Conservation (phyloP, 2,888 invertebrate genomes). For the Flexamia atlantica region DNA sequence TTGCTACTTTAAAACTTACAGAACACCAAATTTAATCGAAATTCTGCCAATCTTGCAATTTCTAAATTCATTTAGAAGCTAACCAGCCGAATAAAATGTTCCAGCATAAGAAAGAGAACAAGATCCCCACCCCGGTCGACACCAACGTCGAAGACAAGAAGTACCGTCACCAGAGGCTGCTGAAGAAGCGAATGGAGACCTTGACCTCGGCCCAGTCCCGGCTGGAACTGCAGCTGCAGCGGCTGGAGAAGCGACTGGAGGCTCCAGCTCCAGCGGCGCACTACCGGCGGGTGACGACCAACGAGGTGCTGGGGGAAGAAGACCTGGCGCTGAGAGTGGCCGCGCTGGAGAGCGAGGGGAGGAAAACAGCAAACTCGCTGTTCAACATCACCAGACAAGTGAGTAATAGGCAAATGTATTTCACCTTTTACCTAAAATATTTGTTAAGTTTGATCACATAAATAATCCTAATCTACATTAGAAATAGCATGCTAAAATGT, state of each 20-base stretch:
- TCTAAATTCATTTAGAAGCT: too few relatives aligned
- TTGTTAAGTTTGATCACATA: too few relatives aligned
- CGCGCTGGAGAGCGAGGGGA: slow-evolving; percentile 69
- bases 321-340: slow-evolving; percentile 54
- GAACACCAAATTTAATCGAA: too few relatives aligned
- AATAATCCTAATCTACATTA: too few relatives aligned
- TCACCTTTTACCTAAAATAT: too few relatives aligned
- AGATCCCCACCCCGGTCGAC: not conserved
- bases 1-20: too few relatives aligned
- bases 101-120: slow-evolving; percentile 30
- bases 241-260: slow-evolving; percentile 58
- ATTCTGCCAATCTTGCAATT: too few relatives aligned
- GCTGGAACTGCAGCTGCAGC: slow-evolving; percentile 49
- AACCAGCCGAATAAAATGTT: too few relatives aligned
- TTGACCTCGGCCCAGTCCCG: slow-evolving; percentile 24
- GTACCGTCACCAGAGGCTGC: slow-evolving; percentile 60
- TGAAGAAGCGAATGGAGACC: slow-evolving; percentile 61
- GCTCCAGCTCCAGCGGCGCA: slow-evolving; percentile 19
- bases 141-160: not conserved
- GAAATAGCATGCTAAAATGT: too few relatives aligned
- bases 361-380: slow-evolving; percentile 69
- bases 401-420: too few relatives aligned
- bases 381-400: slow-evolving; percentile 81
- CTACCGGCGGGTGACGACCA: slow-evolving; percentile 42
- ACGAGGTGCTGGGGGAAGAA: slow-evolving; percentile 50